These are phyloP conservation scores for Chlamydotis undulata DNA, from an alignment of 2,113 vertebrate genomes.

Conservation along the genomic window DNA sequence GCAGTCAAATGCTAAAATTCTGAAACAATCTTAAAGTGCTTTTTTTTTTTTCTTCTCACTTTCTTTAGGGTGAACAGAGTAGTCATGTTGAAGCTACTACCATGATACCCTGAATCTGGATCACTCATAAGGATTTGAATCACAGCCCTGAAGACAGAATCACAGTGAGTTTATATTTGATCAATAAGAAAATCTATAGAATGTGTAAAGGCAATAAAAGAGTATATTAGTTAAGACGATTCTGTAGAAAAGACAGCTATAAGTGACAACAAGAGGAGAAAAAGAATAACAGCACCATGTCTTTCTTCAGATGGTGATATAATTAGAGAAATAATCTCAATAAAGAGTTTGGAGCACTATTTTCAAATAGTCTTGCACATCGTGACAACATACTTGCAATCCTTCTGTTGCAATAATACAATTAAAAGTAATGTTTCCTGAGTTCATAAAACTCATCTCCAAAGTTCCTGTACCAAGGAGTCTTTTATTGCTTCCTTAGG, in stretches of 20 bases:
- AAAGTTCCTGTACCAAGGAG: background rate
- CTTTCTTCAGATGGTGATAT: background rate
- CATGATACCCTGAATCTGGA: background rate
- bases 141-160: background rate
- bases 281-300: background rate
- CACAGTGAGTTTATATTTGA: background rate
- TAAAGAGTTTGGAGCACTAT: background rate
- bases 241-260: background rate
- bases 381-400: background rate
- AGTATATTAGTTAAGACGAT: background rate
- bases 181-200: background rate
- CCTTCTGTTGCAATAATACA: background rate
- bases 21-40: background rate
- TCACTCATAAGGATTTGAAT: background rate
- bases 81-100: background rate
- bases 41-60: background rate
- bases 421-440: background rate
- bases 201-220: background rate
- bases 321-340: background rate
- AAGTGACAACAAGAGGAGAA: background rate
- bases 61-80: background rate
- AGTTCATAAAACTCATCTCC: background rate
- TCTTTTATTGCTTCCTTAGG: background rate
- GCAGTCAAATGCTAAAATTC: background rate
- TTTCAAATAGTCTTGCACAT: background rate